phyloP scores from a whole-genome alignment of 2,797 vertebrate genomes.

The Lagodon rhomboides region DNA sequence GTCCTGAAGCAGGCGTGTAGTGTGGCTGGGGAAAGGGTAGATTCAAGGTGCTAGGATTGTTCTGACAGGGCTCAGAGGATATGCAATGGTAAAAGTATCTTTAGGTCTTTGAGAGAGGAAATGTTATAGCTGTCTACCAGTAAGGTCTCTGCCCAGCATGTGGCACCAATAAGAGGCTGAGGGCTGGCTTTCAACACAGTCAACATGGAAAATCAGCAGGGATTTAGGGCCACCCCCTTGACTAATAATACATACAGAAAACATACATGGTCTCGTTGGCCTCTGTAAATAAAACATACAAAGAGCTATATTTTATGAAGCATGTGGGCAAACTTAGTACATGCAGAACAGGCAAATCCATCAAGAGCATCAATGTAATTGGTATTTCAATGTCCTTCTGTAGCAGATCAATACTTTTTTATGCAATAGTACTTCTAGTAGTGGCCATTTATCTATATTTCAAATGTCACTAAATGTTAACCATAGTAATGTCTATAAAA shows the following conservation, averaged over 20 bases:
- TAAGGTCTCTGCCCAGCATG: conserved; percentile 73
- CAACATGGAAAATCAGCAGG: conserved; percentile 60
- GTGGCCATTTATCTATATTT: no score
- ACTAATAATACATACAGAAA: conserved; percentile 50
- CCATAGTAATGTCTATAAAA: no score
- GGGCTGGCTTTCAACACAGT: conserved; percentile 63
- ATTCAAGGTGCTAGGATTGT: conserved; percentile 37
- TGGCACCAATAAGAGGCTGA: conserved; percentile 73
- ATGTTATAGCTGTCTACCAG: conserved; percentile 47
- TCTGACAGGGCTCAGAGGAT: conserved; percentile 22
- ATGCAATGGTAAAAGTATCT: conserved; percentile 27
- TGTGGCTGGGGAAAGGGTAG: conserved; percentile 18
- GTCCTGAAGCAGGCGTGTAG: conserved; percentile 51
- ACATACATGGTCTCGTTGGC: conserved; percentile 31
- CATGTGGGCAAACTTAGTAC: neutral
- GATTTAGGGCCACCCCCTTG: conserved; percentile 39
- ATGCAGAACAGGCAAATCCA: neutral
- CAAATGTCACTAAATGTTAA: no score
- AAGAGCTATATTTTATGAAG: conserved; percentile 28
- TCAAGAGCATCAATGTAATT: neutral
- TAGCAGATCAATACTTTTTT: neutral
- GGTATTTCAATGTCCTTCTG: neutral
- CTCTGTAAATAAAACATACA: conserved; percentile 30
- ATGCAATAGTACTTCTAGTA: neutral
- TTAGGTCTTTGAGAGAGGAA: conserved; percentile 22